Evolutionary conservation across 1,140 invertebrate species (phyloP).

Genomic region (Drosophila miranda): DNA sequence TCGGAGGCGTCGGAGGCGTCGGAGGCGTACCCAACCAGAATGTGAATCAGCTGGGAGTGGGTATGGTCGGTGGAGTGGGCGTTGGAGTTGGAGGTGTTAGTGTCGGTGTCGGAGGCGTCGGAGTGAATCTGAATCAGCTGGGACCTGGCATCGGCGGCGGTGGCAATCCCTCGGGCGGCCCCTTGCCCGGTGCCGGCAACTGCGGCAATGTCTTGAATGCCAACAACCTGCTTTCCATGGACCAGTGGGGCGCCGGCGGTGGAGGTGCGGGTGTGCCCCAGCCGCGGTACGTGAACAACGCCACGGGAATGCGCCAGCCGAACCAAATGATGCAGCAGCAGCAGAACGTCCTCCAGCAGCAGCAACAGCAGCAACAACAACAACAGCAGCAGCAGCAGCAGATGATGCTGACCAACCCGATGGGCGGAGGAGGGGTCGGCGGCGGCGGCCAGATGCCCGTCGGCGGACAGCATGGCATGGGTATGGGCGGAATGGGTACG

Average conservation of each 20-base stretch:
- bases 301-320: slow-evolving; percentile 82
- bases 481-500: slow-evolving; percentile 60
- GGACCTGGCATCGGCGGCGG: slow-evolving; percentile 39
- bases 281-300: slow-evolving; percentile 59
- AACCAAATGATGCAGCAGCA: slow-evolving; percentile 82
- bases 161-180: slow-evolving; percentile 19
- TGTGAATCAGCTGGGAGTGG: slow-evolving; percentile 55
- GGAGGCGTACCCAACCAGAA: slow-evolving; percentile 48
- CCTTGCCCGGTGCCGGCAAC: slow-evolving; percentile 25
- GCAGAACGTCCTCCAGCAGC: slow-evolving; percentile 77
- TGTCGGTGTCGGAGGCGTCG: slow-evolving; percentile 39
- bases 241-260: slow-evolving; percentile 85
- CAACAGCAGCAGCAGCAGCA: slow-evolving; percentile 80
- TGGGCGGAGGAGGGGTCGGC: slow-evolving; percentile 53
- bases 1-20: slow-evolving; percentile 29
- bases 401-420: slow-evolving; percentile 77
- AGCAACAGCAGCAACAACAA: slow-evolving; percentile 77
- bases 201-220: slow-evolving; percentile 61
- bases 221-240: slow-evolving; percentile 86
- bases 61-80: slow-evolving; percentile 57
- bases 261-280: slow-evolving; percentile 39
- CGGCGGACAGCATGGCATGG: slow-evolving; percentile 63
- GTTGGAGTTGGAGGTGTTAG: slow-evolving; percentile 45
- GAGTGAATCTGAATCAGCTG: slow-evolving; percentile 4
- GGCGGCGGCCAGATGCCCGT: slow-evolving; percentile 68